Percentiles rank a stretch among this genome's conserved stretches.
phyloP scores from a whole-genome alignment of 2,797 vertebrate species.

The Sebastes reedi region DNA sequence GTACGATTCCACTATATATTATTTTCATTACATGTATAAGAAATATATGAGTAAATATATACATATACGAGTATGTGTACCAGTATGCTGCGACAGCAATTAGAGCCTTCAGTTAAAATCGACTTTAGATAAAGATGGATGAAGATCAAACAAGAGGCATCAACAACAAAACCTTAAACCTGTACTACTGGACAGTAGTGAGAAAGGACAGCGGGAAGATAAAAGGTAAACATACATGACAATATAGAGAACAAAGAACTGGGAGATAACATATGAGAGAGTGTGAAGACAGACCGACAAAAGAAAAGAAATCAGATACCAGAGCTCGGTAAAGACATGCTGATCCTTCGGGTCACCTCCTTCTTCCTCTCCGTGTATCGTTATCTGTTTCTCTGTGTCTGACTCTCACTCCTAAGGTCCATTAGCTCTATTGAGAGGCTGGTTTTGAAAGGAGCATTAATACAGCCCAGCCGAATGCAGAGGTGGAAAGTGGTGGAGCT shows the following conservation, averaged over 20 bases:
- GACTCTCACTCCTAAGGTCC: conserved; percentile 27
- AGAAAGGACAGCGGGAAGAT: neutral
- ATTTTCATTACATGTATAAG: neutral
- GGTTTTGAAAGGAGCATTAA: conserved; percentile 38
- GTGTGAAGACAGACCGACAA: neutral
- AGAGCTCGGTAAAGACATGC: neutral
- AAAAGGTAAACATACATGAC: neutral
- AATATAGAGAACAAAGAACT: neutral
- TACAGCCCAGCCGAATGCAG: conserved; percentile 37
- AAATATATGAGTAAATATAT: neutral
- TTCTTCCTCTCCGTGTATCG: neutral
- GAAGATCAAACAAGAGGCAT: conserved; percentile 4
- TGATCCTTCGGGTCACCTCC: conserved; percentile 2
- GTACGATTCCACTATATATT: neutral
- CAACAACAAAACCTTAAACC: neutral
- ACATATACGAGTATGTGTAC: neutral
- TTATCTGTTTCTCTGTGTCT: conserved; percentile 24
- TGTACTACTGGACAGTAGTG: neutral
- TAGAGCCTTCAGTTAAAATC: neutral
- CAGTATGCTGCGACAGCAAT: too few species aligned
- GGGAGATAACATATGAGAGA: neutral
- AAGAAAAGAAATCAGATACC: conserved; percentile 27
- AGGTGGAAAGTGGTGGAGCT: conserved; percentile 42
- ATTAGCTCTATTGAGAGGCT: conserved; percentile 51
- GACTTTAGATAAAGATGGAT: neutral